Conservation (phyloP, 2,113 vertebrate species). For the Rhea pennata region DNA sequence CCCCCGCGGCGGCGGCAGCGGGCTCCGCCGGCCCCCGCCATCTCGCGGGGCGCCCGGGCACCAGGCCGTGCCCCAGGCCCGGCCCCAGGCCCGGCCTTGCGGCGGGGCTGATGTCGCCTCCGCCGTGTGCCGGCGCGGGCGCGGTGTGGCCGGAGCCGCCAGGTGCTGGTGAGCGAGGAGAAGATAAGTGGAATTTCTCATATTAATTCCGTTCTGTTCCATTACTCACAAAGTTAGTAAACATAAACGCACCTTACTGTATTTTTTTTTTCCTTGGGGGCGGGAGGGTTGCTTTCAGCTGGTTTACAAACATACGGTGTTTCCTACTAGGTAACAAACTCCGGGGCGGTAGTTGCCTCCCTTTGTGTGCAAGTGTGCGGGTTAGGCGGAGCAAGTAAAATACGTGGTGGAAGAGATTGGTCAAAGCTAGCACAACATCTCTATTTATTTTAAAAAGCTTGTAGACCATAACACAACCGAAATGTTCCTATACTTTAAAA, state of each 20-base stretch:
- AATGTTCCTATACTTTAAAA: not conserved
- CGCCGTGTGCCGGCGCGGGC: no score
- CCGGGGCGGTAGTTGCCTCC: fast-evolving
- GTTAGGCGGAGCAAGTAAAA: not conserved
- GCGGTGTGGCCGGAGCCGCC: no score
- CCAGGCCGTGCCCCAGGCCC: no score
- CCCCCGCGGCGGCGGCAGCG: no score
- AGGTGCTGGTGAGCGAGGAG: not conserved
- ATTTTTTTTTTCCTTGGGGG: not conserved
- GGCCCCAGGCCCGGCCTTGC: no score
- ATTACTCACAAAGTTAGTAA: not conserved
- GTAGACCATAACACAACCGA: not conserved
- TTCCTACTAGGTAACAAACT: fast-evolving
- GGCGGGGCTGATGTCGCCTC: no score
- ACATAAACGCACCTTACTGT: fast-evolving
- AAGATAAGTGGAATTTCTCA: fast-evolving
- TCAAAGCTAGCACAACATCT: fast-evolving
- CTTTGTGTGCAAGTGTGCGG: fast-evolving
- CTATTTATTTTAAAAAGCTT: not conserved
- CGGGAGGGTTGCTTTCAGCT: fast-evolving
- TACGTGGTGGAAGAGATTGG: not conserved
- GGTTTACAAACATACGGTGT: no score
- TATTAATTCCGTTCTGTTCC: no score
- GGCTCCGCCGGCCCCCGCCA: no score
- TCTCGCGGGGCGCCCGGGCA: no score